Conservation (phyloP, 2,797 vertebrate species). For the Pangasius larnaudii region DNA sequence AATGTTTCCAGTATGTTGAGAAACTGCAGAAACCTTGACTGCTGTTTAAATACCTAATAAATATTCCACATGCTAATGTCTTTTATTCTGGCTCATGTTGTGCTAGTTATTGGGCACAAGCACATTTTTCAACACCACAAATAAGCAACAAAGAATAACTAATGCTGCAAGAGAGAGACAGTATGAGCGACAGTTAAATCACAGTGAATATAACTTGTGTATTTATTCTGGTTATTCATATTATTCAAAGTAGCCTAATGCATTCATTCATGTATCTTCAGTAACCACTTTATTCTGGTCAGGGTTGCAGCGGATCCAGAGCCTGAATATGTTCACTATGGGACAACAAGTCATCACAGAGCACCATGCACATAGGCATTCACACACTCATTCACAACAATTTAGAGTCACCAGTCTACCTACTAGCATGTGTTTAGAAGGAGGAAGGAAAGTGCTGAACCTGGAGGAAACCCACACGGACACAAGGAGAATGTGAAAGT, state of each 20-base stretch:
- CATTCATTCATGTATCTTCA: background rate
- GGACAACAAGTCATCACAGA: background rate
- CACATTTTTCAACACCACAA: background rate
- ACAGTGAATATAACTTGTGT: background rate
- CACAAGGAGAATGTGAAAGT: background rate
- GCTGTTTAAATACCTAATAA: slow-evolving; percentile 21
- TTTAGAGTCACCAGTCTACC: background rate
- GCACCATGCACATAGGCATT: background rate
- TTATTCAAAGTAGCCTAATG: background rate
- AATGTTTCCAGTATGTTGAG: background rate
- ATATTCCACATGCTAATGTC: slow-evolving; percentile 1
- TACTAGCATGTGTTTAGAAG: background rate
- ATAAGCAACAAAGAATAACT: background rate
- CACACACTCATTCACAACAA: background rate
- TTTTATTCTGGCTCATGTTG: background rate
- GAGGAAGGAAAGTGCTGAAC: background rate
- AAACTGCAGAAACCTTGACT: background rate
- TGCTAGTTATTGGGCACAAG: background rate
- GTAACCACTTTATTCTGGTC: background rate
- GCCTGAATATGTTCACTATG: background rate
- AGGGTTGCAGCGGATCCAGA: background rate
- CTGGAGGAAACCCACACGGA: background rate
- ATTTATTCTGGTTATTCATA: background rate
- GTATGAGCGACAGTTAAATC: background rate
- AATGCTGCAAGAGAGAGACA: background rate